Evolutionary conservation across 1,140 invertebrate genomes (phyloP).

Genomic region (Lanistes nyassanus): DNA sequence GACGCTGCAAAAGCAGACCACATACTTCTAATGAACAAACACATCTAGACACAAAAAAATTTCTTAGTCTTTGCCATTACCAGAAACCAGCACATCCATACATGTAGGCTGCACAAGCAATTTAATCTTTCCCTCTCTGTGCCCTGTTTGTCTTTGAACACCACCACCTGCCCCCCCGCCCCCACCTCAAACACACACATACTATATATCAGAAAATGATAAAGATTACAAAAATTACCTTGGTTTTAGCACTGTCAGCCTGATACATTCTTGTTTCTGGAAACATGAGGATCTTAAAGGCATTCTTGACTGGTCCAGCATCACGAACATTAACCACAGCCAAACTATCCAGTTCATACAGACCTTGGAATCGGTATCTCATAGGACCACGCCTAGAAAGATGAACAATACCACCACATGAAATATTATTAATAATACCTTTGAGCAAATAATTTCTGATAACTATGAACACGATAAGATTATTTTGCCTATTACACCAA

Average conservation of each 20-base stretch:
- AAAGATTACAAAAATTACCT: constrained; percentile 67
- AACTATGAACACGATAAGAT: too few relatives aligned
- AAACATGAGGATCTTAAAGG: constrained; percentile 93
- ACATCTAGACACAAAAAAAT: background rate
- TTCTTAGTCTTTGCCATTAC: background rate
- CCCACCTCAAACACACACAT: too few relatives aligned
- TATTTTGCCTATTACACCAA: too few relatives aligned
- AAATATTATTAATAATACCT: too few relatives aligned
- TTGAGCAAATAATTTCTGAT: too few relatives aligned
- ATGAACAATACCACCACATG: too few relatives aligned
- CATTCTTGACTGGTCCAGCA: constrained; percentile 86
- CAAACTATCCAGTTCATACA: constrained; percentile 90
- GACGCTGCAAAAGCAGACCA: constrained; percentile 74
- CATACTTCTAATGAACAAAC: background rate
- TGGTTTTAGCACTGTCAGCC: constrained; percentile 84
- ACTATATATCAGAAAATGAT: background rate
- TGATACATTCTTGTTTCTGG: constrained; percentile 94
- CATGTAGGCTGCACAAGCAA: background rate
- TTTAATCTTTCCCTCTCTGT: background rate
- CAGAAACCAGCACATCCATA: background rate
- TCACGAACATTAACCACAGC: constrained; percentile 96
- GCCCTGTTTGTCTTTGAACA: too few relatives aligned
- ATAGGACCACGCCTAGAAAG: constrained; percentile 77
- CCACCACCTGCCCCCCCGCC: too few relatives aligned
- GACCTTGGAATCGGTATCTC: constrained; percentile 87